These are phyloP conservation scores for Melinaea marsaeus DNA, from an alignment of 2,888 invertebrate genomes.

Conservation along the genomic window DNA sequence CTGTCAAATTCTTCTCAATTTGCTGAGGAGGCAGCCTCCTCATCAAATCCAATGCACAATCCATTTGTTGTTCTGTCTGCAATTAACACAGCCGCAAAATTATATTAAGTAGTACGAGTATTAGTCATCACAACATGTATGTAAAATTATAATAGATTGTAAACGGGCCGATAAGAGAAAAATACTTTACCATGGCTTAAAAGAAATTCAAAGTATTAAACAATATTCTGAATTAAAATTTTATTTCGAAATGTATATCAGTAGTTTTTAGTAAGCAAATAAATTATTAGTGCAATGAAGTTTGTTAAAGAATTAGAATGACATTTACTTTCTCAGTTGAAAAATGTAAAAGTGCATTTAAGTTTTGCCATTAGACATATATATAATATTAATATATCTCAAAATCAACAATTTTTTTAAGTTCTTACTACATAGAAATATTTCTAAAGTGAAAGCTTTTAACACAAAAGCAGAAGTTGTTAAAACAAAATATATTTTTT, in stretches of 20 bases:
- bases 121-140: constrained; percentile 73
- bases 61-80: constrained; percentile 97
- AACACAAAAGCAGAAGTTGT: too few relatives aligned
- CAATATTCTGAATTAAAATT: constrained; percentile 14
- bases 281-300: constrained; percentile 23
- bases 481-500: too few relatives aligned
- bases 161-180: constrained; percentile 2
- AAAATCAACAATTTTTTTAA: too few relatives aligned
- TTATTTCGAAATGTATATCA: constrained; percentile 17
- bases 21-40: constrained; percentile 98
- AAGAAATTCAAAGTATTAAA: constrained; percentile 20
- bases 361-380: too few relatives aligned
- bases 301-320: constrained; percentile 8
- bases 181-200: constrained; percentile 36
- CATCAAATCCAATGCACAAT: constrained; percentile 99
- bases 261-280: constrained; percentile 16
- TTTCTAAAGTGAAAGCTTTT: too few relatives aligned
- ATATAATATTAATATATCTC: too few relatives aligned
- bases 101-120: constrained; percentile 47
- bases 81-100: constrained; percentile 42
- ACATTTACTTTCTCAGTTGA: not conserved
- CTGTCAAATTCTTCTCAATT: constrained; percentile 98
- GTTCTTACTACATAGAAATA: too few relatives aligned
- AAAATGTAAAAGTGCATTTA: not conserved
- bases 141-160: constrained; percentile 8